Percentiles rank a stretch among this genome's conserved stretches.
phyloP scores from a whole-genome alignment of 2,113 vertebrate species.

The Hippopotamus amphibius region DNA sequence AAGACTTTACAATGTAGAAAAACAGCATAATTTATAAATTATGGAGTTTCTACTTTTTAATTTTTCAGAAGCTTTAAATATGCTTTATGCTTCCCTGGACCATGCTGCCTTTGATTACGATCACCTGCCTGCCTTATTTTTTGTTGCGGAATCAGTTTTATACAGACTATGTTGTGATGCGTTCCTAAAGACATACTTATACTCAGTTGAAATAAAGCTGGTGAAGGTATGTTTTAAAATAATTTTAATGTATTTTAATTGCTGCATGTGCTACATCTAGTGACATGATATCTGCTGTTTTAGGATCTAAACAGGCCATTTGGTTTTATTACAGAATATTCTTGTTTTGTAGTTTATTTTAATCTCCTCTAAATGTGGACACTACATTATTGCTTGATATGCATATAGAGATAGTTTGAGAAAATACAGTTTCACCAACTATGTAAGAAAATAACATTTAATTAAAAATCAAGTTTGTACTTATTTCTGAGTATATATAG shows the following conservation, averaged over 20 bases:
- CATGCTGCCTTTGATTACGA: slow-evolving; percentile 76
- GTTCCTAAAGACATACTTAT: slow-evolving; percentile 71
- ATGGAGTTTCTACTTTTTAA: slow-evolving; percentile 47
- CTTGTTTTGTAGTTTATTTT: neutral
- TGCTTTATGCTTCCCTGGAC: slow-evolving; percentile 83
- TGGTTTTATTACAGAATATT: slow-evolving; percentile 34
- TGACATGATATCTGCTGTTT: neutral
- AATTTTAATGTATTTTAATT: neutral
- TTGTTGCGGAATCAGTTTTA: slow-evolving; percentile 83
- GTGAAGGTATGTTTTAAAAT: slow-evolving; percentile 80
- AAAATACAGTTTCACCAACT: slow-evolving; percentile 29
- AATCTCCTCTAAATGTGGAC: neutral
- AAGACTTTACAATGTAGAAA: neutral
- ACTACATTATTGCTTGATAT: neutral
- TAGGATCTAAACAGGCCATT: neutral
- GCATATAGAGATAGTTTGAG: neutral
- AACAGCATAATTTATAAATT: neutral
- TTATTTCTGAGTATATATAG: neutral
- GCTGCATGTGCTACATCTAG: neutral
- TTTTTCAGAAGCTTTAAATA: slow-evolving; percentile 82
- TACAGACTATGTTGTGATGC: slow-evolving; percentile 79
- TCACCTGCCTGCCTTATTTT: slow-evolving; percentile 82
- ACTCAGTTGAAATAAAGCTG: slow-evolving; percentile 82
- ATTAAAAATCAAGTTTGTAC: neutral
- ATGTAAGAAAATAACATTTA: slow-evolving; percentile 25